phyloP scores from a whole-genome alignment of 1,140 invertebrate species.

The Dendrolimus kikuchii region DNA sequence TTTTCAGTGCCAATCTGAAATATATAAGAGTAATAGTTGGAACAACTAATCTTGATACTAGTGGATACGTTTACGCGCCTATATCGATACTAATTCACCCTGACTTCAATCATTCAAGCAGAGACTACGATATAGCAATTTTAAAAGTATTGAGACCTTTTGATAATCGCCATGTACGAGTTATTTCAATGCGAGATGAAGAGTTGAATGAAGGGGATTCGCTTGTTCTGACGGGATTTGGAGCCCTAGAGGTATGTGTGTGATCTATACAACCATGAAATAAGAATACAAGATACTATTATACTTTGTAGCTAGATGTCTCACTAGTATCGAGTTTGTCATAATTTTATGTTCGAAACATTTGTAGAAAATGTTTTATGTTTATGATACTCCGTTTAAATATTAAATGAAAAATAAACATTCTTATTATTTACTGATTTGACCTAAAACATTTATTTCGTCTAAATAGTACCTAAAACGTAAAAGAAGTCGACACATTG shows the following conservation, averaged over 20 bases:
- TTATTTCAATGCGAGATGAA: conserved; percentile 26
- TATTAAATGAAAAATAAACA: no score
- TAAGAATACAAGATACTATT: neutral
- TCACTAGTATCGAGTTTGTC: no score
- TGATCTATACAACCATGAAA: neutral
- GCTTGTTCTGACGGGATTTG: conserved; percentile 46
- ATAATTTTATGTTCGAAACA: no score
- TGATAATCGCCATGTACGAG: conserved; percentile 22
- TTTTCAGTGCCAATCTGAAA: conserved; percentile 40
- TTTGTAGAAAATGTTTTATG: no score
- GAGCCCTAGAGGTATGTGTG: conserved; percentile 35
- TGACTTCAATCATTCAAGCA: conserved; percentile 31
- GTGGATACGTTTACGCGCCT: conserved; percentile 27
- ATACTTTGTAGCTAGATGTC: neutral
- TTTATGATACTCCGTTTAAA: no score
- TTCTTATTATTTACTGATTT: no score
- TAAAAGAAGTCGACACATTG: no score
- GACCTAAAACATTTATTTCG: no score
- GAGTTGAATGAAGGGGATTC: conserved; percentile 34
- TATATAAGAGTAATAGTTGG: conserved; percentile 46
- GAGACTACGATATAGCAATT: conserved; percentile 48
- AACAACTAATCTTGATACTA: conserved; percentile 37
- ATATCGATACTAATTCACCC: conserved; percentile 30
- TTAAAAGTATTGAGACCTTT: conserved; percentile 34
- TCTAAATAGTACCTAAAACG: no score